Percentiles rank a stretch among this genome's conserved stretches.
These are phyloP conservation scores for Acomys russatus DNA, from an alignment of 2,797 vertebrate genomes.

Conservation along the genomic window DNA sequence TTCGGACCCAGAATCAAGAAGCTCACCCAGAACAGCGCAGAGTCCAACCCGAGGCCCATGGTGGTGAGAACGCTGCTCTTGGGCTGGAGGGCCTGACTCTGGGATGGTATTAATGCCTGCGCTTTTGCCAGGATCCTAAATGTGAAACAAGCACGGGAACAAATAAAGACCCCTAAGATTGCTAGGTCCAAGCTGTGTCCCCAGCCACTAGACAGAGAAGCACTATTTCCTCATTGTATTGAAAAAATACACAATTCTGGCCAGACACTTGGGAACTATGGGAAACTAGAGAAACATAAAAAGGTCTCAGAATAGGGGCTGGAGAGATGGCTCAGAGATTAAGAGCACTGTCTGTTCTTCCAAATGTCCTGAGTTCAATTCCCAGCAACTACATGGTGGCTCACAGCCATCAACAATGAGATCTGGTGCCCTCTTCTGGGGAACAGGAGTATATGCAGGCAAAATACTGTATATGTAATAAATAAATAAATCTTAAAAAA, in stretches of 20 bases:
- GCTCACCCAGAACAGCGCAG: neutral
- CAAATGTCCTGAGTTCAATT: too few species aligned
- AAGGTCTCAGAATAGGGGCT: neutral
- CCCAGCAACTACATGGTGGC: too few species aligned
- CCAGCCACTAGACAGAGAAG: neutral
- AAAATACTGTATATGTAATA: too few species aligned
- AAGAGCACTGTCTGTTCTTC: too few species aligned
- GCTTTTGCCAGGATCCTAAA: neutral
- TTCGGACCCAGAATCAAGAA: conserved; percentile 86
- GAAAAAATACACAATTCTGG: neutral
- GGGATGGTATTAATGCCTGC: neutral
- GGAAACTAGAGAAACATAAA: neutral
- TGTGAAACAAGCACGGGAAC: neutral
- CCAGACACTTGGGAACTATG: neutral
- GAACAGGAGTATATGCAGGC: too few species aligned
- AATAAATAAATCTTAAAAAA: too few species aligned
- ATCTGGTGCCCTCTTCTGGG: too few species aligned
- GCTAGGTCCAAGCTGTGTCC: neutral
- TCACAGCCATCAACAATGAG: too few species aligned
- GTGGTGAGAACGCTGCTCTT: conserved; percentile 77
- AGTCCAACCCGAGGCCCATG: conserved; percentile 82
- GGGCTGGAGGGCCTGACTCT: neutral
- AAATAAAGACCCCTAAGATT: neutral
- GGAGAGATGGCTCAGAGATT: too few species aligned
- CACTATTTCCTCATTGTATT: neutral